phyloP scores from a whole-genome alignment of 2,888 invertebrate genomes.

The Candidula unifasciata region DNA sequence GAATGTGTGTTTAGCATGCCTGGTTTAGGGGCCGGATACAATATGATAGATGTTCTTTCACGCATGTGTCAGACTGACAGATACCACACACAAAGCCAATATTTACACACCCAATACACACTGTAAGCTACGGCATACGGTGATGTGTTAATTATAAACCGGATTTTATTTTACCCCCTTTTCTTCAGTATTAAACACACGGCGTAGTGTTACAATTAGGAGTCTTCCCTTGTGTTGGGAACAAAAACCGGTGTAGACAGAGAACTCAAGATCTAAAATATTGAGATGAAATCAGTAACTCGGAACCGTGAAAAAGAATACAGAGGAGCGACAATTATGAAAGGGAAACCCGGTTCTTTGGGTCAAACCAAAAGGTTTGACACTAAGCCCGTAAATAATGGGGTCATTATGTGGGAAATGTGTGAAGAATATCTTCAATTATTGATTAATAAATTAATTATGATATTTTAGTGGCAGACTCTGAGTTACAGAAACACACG shows the following conservation, averaged over 20 bases:
- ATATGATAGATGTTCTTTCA: slow-evolving; percentile 10
- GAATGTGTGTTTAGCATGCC: neutral
- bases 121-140: neutral
- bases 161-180: neutral
- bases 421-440: no score
- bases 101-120: neutral
- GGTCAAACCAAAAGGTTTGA: no score
- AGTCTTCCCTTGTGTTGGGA: neutral
- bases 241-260: neutral
- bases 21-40: neutral
- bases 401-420: no score
- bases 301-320: neutral
- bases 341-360: no score
- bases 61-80: slow-evolving; percentile 1
- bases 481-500: no score
- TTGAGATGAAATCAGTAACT: neutral
- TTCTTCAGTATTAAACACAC: no score
- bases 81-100: slow-evolving; percentile 6
- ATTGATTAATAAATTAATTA: no score
- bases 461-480: no score
- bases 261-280: neutral
- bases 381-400: no score
- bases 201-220: neutral
- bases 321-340: no score
- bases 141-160: slow-evolving; percentile 5